Percentiles rank a stretch among this genome's conserved stretches.
Conservation (phyloP, 2,113 vertebrate genomes). For the Zosterops hypoxanthus region DNA sequence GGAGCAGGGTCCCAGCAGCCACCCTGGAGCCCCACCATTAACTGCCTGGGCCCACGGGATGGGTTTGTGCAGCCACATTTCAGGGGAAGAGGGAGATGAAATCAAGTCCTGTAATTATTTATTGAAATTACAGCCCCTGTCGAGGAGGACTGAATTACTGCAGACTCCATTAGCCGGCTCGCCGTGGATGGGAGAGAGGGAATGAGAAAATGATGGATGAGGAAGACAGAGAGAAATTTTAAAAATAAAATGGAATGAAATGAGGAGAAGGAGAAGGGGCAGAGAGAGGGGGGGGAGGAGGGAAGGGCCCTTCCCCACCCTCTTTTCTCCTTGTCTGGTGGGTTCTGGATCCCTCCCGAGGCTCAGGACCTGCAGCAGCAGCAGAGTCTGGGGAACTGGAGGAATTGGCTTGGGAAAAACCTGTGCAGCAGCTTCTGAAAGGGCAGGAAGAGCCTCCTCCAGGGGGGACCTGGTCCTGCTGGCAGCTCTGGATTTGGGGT, state of each 20-base stretch:
- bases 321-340: neutral
- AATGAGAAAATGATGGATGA: conserved; percentile 76
- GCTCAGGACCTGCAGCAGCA: neutral
- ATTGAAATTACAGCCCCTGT: conserved; percentile 70
- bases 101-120: conserved; percentile 66
- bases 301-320: neutral
- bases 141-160: conserved; percentile 69
- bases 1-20: neutral
- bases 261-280: neutral
- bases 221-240: conserved; percentile 49
- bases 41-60: neutral
- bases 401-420: neutral
- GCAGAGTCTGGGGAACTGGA: neutral
- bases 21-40: neutral
- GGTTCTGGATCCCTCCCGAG: rapidly evolving
- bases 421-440: rapidly evolving
- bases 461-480: rapidly evolving
- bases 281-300: neutral
- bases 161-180: conserved; percentile 72
- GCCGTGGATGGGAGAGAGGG: conserved; percentile 58
- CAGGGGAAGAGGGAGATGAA: conserved; percentile 49
- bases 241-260: conserved; percentile 44
- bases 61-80: neutral
- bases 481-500: neutral
- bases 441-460: neutral